These are phyloP conservation scores for Nebria brevicollis DNA, from an alignment of 2,888 invertebrate genomes.

Conservation along the genomic window DNA sequence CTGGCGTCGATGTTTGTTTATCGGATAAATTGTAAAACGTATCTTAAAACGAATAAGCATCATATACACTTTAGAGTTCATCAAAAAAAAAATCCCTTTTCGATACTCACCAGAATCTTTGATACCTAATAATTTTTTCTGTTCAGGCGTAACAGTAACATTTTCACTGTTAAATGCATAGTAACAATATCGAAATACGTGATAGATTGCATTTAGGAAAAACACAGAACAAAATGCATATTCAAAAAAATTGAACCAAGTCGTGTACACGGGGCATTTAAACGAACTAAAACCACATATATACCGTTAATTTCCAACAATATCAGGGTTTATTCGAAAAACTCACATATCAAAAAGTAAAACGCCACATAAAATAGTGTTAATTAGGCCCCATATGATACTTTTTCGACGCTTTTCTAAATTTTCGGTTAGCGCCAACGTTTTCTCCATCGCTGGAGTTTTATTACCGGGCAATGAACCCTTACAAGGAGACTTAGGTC, in stretches of 20 bases:
- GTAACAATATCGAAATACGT: conserved; percentile 64
- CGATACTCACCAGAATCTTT: conserved; percentile 60
- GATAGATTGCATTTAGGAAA: conserved; percentile 65
- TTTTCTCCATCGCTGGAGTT: conserved; percentile 66
- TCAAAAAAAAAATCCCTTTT: not conserved
- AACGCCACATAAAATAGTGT: conserved; percentile 66
- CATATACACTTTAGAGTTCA: conserved; percentile 27
- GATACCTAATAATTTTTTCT: conserved; percentile 67
- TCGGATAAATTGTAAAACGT: conserved; percentile 50
- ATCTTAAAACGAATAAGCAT: conserved; percentile 50
- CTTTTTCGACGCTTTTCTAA: conserved; percentile 65
- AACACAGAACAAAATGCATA: conserved; percentile 62
- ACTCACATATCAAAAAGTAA: conserved; percentile 73
- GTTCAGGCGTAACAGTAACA: conserved; percentile 64
- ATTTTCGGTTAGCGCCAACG: conserved; percentile 66
- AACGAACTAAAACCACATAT: conserved; percentile 57
- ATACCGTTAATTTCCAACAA: conserved; percentile 19
- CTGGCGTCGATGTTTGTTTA: conserved; percentile 25
- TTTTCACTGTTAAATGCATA: conserved; percentile 62
- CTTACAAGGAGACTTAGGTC: not conserved
- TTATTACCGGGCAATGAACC: conserved; percentile 26
- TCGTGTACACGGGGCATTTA: conserved; percentile 64
- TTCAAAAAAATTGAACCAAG: conserved; percentile 62
- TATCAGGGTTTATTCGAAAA: conserved; percentile 41
- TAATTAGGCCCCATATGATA: conserved; percentile 70